These are phyloP conservation scores for Numida meleagris DNA, from an alignment of 2,113 vertebrate species.

Conservation along the genomic window DNA sequence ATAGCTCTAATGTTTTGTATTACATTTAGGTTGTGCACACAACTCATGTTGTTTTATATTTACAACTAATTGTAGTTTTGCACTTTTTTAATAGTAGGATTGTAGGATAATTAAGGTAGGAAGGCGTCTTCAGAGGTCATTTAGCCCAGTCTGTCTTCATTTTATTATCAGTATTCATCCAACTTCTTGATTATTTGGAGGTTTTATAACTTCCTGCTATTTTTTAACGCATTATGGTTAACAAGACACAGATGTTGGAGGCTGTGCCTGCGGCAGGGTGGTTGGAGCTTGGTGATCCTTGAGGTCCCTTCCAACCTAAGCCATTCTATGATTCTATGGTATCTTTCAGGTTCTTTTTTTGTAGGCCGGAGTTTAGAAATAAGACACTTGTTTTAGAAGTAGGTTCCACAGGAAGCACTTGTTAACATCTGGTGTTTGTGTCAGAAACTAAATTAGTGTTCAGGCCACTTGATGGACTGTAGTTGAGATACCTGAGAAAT, in stretches of 20 bases:
- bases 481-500: background rate
- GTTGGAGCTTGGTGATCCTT: too few species aligned
- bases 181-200: background rate
- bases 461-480: background rate
- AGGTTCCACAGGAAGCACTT: background rate
- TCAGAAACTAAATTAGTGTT: background rate
- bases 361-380: background rate
- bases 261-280: too few species aligned
- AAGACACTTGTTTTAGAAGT: background rate
- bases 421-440: background rate
- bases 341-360: background rate
- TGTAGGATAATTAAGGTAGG: too few species aligned
- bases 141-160: too few species aligned
- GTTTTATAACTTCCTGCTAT: background rate
- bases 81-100: too few species aligned
- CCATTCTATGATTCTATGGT: too few species aligned
- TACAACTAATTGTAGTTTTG: too few species aligned
- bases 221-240: background rate
- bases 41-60: background rate
- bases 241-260: background rate
- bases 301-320: too few species aligned
- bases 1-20: background rate
- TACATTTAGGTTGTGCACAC: background rate
- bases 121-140: too few species aligned
- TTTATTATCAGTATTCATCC: background rate